Conservation (phyloP, 2,888 invertebrate genomes). For the Erynnis tages region DNA sequence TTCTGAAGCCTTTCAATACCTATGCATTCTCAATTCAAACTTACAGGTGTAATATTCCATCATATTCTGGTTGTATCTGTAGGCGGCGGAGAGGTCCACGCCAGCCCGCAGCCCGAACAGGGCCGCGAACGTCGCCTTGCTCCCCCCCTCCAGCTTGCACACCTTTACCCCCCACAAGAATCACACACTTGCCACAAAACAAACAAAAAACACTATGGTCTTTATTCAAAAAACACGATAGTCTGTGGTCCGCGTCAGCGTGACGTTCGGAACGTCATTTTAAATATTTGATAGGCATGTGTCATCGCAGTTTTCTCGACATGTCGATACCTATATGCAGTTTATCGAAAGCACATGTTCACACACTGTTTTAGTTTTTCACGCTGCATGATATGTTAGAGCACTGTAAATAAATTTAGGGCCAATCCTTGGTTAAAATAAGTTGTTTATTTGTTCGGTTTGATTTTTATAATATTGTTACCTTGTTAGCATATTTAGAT, state of each 20-base stretch:
- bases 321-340: neutral
- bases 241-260: slow-evolving; percentile 1
- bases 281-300: neutral
- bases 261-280: slow-evolving; percentile 5
- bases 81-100: slow-evolving; percentile 96
- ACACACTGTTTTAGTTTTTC: neutral
- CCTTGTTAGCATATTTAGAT: no score
- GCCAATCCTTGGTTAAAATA: no score
- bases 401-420: no score
- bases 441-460: no score
- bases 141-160: slow-evolving; percentile 82
- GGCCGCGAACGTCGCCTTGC: slow-evolving; percentile 85
- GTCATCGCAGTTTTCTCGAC: neutral
- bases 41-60: slow-evolving; percentile 99
- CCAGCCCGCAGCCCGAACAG: slow-evolving; percentile 84
- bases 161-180: slow-evolving; percentile 43
- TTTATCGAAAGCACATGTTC: neutral
- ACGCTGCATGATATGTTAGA: no score
- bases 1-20: no score
- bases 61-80: slow-evolving; percentile 98
- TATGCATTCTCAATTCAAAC: no score
- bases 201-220: slow-evolving; percentile 24
- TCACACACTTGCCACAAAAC: slow-evolving; percentile 25
- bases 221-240: neutral
- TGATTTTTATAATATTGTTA: no score